Base-by-base conservation (phyloP, 2,888 invertebrate species). In the Athetis lepigone region DNA sequence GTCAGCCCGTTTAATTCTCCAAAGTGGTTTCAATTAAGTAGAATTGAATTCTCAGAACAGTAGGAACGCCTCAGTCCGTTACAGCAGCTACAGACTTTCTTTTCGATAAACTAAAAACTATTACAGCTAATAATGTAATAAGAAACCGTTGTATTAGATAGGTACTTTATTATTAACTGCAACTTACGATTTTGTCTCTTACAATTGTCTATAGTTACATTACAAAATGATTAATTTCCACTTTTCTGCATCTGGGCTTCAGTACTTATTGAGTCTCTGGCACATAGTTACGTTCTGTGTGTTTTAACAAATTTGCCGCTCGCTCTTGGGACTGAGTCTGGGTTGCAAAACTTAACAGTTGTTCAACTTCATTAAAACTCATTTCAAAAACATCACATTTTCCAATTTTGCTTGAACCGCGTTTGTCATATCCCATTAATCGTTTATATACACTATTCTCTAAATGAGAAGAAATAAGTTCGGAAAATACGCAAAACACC, bases 91-190 rank as follows among this genome's bases (percentile, higher is more conserved):
- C n/a, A n/a, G n/a, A n/a, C n/a, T n/a, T n/a, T n/a, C n/a, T n/a
- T n/a, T 25, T 25, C 25, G 25, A 6, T 25, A 25, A 25, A 6
- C 25, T 25, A 25, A n/a, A n/a, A n/a, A n/a, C n/a, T n/a, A n/a
- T n/a, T n/a, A n/a, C n/a, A n/a, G n/a, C n/a, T n/a, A n/a, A 19
- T 19, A 6, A 49, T 21, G 7, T 9, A 42, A 36, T 43, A 40
- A 64, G 36, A 8, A 27, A 11, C 16, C 25, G 4, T 54, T 63
- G 23, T 9, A 45, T 45, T 56, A 29, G 5, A 47, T 51, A 18
- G n/a, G n/a, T n/a, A 52, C 46, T 70, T 61, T 70, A 62, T 47
- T 70, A 46, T 27, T 46, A 11, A 61, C 40, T 70, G 64, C 18
- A 40, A 64, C 27, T 39, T 39, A 55, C 64, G 54, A 43, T 63